phyloP scores from a whole-genome alignment of 1,140 invertebrate genomes.

The Nomia melanderi region DNA sequence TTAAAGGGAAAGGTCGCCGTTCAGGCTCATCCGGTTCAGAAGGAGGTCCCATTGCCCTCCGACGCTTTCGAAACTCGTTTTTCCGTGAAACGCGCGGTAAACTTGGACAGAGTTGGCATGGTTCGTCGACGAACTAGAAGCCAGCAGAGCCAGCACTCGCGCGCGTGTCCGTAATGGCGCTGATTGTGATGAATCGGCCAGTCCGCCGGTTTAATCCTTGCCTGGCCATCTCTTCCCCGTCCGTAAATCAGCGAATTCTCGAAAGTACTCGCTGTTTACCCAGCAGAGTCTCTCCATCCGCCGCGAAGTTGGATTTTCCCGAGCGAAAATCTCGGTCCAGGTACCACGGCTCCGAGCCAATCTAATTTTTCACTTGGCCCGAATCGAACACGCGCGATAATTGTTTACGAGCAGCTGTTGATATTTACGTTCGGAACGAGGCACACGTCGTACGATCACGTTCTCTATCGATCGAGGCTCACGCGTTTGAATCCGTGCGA shows the following conservation, averaged over 20 bases:
- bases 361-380: neutral
- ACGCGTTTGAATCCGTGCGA: neutral
- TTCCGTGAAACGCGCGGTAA: neutral
- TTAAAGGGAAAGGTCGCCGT: too few species aligned
- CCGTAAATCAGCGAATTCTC: slow-evolving; percentile 25
- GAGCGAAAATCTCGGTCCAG: neutral
- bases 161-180: neutral
- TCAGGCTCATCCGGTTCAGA: too few species aligned
- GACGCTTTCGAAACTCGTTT: neutral
- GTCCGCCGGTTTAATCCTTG: neutral
- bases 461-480: neutral
- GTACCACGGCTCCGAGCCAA: too few species aligned
- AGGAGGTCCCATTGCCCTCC: neutral
- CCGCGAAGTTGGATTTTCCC: neutral
- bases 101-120: neutral
- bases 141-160: neutral
- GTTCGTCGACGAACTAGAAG: neutral
- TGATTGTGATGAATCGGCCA: slow-evolving; percentile 36
- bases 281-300: neutral
- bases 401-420: neutral
- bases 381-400: neutral
- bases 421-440: neutral
- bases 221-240: neutral
- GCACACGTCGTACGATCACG: too few species aligned
- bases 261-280: slow-evolving; percentile 18